Percentiles rank a stretch among this genome's conserved stretches.
Evolutionary conservation across 1,140 invertebrate genomes (phyloP).

Genomic region (Batillaria attramentaria): DNA sequence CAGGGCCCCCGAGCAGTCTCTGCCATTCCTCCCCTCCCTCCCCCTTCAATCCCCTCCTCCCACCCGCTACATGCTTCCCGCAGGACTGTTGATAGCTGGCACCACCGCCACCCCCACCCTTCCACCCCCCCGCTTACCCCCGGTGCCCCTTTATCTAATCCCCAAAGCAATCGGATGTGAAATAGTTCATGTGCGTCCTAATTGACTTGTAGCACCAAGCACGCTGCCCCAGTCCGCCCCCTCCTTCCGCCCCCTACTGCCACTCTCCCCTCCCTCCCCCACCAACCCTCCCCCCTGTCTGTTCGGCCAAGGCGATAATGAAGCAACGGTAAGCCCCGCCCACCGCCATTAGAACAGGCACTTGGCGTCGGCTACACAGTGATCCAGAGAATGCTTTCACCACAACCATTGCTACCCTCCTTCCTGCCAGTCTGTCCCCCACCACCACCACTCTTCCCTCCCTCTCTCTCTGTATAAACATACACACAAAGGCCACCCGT

Average conservation of each 20-base stretch:
- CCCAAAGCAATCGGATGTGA: constrained; percentile 35
- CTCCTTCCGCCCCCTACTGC: not conserved
- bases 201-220: constrained; percentile 29
- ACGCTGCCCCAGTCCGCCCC: not conserved
- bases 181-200: constrained; percentile 36
- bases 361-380: no score
- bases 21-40: not conserved
- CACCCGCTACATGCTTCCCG: not conserved
- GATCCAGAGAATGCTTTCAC: constrained; percentile 11
- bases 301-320: not conserved
- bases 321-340: constrained; percentile 21
- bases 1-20: not conserved
- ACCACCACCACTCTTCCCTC: no score
- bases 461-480: no score
- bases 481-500: no score
- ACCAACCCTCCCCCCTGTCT: not conserved
- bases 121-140: not conserved
- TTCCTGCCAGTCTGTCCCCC: no score
- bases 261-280: not conserved
- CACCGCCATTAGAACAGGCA: no score
- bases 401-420: no score
- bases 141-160: constrained; percentile 33
- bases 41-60: not conserved
- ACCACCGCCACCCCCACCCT: not conserved
- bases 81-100: not conserved